Percentiles rank a stretch among this genome's conserved stretches.
Evolutionary conservation across 2,797 vertebrate genomes (phyloP).

Genomic region (Sibirionetta formosa): DNA sequence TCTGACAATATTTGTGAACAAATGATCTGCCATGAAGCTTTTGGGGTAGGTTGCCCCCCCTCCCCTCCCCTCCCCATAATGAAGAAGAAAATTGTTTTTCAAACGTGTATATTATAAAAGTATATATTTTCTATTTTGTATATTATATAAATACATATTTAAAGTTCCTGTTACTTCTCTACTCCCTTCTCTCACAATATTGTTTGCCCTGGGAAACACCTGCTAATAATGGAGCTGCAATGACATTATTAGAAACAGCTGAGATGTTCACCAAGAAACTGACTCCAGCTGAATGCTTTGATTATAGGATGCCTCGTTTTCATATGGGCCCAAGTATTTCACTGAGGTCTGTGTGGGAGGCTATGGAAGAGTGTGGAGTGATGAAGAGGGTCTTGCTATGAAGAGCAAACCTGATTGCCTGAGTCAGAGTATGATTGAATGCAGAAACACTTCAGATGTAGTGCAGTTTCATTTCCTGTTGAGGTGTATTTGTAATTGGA

Average conservation of each 20-base stretch:
- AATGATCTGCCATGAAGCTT: background rate
- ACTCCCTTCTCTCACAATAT: background rate
- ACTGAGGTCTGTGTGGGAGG: background rate
- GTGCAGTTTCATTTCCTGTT: background rate
- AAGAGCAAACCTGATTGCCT: background rate
- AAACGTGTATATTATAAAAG: background rate
- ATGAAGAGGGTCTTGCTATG: background rate
- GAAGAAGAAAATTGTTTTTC: background rate
- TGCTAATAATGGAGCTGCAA: conserved; percentile 18
- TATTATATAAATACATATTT: background rate
- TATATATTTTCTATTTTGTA: too few species aligned
- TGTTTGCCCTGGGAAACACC: conserved; percentile 45
- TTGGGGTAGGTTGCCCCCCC: background rate
- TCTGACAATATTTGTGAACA: background rate
- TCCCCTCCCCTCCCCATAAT: background rate
- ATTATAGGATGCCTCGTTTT: conserved; percentile 23
- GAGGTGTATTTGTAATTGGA: background rate
- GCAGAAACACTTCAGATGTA: conserved; percentile 13
- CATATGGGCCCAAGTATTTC: background rate
- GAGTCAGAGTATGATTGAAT: background rate
- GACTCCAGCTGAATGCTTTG: conserved; percentile 19
- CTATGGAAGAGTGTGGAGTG: background rate
- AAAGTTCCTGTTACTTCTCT: background rate
- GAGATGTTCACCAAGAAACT: background rate
- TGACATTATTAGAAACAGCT: background rate